A percentile compares a stretch with the other conserved stretches of the same genome.
Evolutionary conservation across 2,113 vertebrate genomes (phyloP).

Genomic region (Glaucomys volans): DNA sequence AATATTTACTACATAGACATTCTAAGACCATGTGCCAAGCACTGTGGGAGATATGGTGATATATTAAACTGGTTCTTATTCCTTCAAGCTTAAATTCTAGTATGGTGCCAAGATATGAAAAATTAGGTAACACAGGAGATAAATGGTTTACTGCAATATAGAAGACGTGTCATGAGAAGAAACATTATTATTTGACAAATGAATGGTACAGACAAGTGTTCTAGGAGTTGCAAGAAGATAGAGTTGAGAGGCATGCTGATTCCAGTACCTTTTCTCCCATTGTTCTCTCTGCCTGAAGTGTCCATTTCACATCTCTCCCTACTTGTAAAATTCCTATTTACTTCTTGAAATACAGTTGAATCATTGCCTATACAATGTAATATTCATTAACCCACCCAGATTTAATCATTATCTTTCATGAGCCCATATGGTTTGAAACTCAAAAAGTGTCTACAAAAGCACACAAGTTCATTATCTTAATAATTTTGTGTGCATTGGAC

Average conservation of each 20-base stretch:
- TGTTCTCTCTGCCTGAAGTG: slow-evolving; percentile 5
- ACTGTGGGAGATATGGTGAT: background rate
- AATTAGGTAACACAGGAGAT: slow-evolving; percentile 60
- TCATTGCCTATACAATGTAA: background rate
- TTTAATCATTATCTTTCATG: background rate
- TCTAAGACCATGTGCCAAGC: slow-evolving; percentile 11
- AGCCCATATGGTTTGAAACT: background rate
- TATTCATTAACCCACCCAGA: background rate
- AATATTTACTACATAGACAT: background rate
- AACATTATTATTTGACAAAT: slow-evolving; percentile 73
- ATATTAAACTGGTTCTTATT: slow-evolving; percentile 50
- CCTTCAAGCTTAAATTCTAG: slow-evolving; percentile 54
- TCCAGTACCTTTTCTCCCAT: background rate
- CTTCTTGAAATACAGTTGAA: background rate
- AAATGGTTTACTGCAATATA: slow-evolving; percentile 64
- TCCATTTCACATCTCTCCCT: background rate
- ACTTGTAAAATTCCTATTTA: slow-evolving; percentile 18
- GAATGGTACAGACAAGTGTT: slow-evolving; percentile 17
- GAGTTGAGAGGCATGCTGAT: slow-evolving; percentile 19
- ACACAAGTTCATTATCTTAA: background rate
- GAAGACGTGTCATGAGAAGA: slow-evolving; percentile 57
- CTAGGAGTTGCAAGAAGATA: background rate
- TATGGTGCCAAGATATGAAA: slow-evolving; percentile 59
- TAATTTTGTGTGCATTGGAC: background rate
- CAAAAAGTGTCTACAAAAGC: background rate